Conservation (phyloP, 2,113 vertebrate genomes). For the Cynocephalus volans region DNA sequence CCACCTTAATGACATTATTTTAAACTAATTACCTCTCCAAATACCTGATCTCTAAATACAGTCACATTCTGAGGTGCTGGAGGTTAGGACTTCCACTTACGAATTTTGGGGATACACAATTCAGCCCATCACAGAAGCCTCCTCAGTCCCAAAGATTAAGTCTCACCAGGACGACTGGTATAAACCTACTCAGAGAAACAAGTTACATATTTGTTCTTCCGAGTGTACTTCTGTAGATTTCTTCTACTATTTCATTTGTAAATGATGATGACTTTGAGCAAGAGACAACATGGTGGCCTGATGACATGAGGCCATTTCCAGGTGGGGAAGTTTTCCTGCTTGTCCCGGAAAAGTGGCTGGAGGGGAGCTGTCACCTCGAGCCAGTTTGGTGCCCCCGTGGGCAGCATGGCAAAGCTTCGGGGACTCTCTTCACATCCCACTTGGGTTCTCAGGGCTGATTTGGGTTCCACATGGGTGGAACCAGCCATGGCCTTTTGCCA, state of each 20-base stretch:
- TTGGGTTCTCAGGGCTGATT: not conserved
- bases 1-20: not conserved
- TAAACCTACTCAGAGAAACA: not conserved
- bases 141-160: not conserved
- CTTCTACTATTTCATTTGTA: not conserved
- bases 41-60: not conserved
- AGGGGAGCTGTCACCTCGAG: not conserved
- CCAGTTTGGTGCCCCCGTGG: too few species aligned
- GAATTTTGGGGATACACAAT: not conserved
- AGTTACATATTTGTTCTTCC: too few species aligned
- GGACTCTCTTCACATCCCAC: not conserved
- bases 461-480: not conserved
- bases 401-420: not conserved
- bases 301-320: too few species aligned
- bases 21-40: not conserved
- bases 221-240: too few species aligned
- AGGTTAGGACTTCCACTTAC: too few species aligned
- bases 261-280: not conserved
- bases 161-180: not conserved
- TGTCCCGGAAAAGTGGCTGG: too few species aligned
- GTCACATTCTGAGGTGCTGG: not conserved
- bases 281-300: too few species aligned
- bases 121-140: not conserved
- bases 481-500: not conserved
- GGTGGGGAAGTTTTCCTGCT: not conserved